Conservation (phyloP, 2,888 invertebrate species). For the Camponotus fellah region DNA sequence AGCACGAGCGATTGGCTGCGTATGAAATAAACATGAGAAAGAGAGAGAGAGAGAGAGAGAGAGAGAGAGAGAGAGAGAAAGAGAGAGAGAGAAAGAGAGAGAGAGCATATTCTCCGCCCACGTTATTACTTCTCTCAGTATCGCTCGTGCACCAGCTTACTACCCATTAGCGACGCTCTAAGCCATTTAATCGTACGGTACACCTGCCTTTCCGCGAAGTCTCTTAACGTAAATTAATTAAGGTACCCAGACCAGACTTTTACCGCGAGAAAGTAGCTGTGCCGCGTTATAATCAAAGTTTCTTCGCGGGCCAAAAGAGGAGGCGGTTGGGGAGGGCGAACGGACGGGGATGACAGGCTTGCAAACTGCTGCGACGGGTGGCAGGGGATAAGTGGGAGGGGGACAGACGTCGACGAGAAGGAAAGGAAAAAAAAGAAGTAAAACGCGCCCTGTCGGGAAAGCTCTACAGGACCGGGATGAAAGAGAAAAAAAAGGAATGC, state of each 20-base stretch:
- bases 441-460: constrained; percentile 51
- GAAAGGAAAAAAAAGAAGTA: constrained; percentile 54
- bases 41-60: background rate
- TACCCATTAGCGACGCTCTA: constrained; percentile 61
- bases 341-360: constrained; percentile 32
- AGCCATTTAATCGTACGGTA: constrained; percentile 67
- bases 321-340: background rate
- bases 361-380: constrained; percentile 35
- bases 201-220: constrained; percentile 60
- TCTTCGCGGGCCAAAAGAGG: constrained; percentile 51
- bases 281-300: constrained; percentile 72
- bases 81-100: background rate
- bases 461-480: constrained; percentile 17
- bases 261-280: constrained; percentile 51
- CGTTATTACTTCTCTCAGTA: constrained; percentile 40
- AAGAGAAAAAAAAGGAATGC: constrained; percentile 36
- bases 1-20: constrained; percentile 35
- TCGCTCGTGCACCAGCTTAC: constrained; percentile 44
- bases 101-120: background rate
- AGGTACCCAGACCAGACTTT: constrained; percentile 61
- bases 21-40: constrained; percentile 49
- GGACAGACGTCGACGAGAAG: constrained; percentile 17
- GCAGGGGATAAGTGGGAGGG: constrained; percentile 10
- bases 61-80: too few species aligned
- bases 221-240: constrained; percentile 72